A percentile compares a stretch with the other conserved stretches of the same genome.
Evolutionary conservation across 2,113 vertebrate genomes (phyloP).

Genomic region (Corydoras sp.): DNA sequence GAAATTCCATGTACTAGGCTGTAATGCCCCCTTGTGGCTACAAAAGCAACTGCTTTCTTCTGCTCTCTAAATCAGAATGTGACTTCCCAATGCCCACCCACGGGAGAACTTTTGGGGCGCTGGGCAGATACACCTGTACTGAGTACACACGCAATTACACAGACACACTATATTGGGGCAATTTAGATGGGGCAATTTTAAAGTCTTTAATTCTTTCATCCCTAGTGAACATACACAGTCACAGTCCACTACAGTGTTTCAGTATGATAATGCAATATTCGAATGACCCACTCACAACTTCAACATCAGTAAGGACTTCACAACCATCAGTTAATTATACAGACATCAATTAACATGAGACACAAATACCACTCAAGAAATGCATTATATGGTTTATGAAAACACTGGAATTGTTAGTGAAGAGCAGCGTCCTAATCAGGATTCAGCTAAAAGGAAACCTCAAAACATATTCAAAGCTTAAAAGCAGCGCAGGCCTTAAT

Average conservation of each 20-base stretch:
- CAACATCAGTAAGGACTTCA: background rate
- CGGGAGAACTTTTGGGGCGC: too few relatives aligned
- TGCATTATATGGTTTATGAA: background rate
- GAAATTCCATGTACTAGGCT: slow-evolving; percentile 1
- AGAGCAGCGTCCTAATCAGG: background rate
- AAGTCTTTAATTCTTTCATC: too few relatives aligned
- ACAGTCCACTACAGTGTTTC: background rate
- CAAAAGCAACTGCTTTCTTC: background rate
- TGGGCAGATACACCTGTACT: too few relatives aligned
- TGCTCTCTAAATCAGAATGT: background rate
- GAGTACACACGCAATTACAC: too few relatives aligned
- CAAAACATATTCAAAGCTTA: too few relatives aligned
- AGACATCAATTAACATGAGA: background rate
- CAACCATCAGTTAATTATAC: background rate
- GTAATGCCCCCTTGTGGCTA: slow-evolving; percentile 18
- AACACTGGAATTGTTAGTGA: background rate
- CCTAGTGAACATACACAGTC: too few relatives aligned
- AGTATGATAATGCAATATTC: background rate
- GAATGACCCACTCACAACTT: background rate
- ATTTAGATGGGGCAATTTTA: too few relatives aligned
- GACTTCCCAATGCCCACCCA: too few relatives aligned
- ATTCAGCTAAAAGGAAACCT: too few relatives aligned
- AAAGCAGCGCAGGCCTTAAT: slow-evolving; percentile 12
- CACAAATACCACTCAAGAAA: background rate
- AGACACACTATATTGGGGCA: too few relatives aligned